A percentile compares a stretch with the other conserved stretches of the same genome.
Evolutionary conservation across 2,888 invertebrate species (phyloP).

Genomic region (Autographa gamma): DNA sequence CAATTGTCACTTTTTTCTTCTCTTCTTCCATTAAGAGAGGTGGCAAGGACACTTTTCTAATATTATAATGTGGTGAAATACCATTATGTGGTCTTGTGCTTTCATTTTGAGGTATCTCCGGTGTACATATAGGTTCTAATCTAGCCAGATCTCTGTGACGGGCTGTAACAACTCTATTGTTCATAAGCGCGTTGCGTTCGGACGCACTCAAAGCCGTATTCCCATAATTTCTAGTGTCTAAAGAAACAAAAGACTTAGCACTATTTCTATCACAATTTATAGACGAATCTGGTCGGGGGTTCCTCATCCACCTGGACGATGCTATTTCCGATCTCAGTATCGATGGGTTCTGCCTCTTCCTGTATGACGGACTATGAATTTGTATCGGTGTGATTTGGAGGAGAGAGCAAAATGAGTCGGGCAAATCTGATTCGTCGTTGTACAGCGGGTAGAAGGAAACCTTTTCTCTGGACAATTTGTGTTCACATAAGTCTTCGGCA

Average conservation of each 20-base stretch:
- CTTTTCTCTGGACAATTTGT: slow-evolving; percentile 71
- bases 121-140: slow-evolving; percentile 78
- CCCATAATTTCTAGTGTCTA: slow-evolving; percentile 78
- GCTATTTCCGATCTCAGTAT: slow-evolving; percentile 84
- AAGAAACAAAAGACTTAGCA: slow-evolving; percentile 84
- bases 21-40: slow-evolving; percentile 83
- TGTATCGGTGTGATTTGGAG: slow-evolving; percentile 85
- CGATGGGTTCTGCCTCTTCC: slow-evolving; percentile 77
- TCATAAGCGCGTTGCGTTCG: slow-evolving; percentile 72
- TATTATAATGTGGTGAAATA: slow-evolving; percentile 68
- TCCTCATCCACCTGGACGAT: slow-evolving; percentile 85
- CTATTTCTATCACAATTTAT: slow-evolving; percentile 82
- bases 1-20: slow-evolving; percentile 71
- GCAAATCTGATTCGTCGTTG: slow-evolving; percentile 71
- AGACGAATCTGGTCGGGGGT: slow-evolving; percentile 81
- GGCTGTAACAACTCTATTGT: slow-evolving; percentile 79
- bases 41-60: slow-evolving; percentile 84
- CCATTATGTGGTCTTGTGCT: slow-evolving; percentile 64
- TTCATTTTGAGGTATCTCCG: slow-evolving; percentile 74
- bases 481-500: slow-evolving; percentile 69
- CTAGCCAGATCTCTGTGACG: slow-evolving; percentile 77
- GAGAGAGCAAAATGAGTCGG: slow-evolving; percentile 80
- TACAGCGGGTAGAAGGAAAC: slow-evolving; percentile 68
- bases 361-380: slow-evolving; percentile 76
- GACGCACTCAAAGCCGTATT: slow-evolving; percentile 74